phyloP scores from a whole-genome alignment of 1,140 invertebrate species.

The Lordiphosa stackelbergi region DNA sequence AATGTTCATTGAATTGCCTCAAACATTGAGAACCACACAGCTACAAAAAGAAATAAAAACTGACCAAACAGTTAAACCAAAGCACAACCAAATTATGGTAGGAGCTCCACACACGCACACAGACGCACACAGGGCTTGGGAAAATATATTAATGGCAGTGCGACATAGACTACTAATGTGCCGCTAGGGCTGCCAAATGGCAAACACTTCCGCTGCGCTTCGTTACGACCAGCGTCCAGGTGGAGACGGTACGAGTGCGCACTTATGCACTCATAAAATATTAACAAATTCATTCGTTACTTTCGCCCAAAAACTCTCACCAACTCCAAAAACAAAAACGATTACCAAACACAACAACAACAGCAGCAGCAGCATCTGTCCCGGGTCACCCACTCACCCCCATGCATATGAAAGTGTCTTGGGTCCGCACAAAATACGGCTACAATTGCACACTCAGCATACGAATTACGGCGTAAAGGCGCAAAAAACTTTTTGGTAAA shows the following conservation, averaged over 20 bases:
- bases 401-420: conserved; percentile 71
- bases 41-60: conserved; percentile 21
- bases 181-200: conserved; percentile 70
- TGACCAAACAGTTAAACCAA: conserved; percentile 37
- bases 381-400: conserved; percentile 22
- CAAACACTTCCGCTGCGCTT: conserved; percentile 53
- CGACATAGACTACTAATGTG: conserved; percentile 70
- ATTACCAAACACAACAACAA: conserved; percentile 40
- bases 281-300: conserved; percentile 76
- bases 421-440: conserved; percentile 61
- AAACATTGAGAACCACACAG: conserved; percentile 36
- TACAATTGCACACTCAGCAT: conserved; percentile 75
- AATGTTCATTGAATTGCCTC: conserved; percentile 51
- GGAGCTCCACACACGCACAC: conserved; percentile 5
- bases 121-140: conserved; percentile 28
- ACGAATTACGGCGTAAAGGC: conserved; percentile 74
- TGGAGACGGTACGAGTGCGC: conserved; percentile 54
- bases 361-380: conserved; percentile 48
- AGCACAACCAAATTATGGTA: conserved; percentile 62
- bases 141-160: conserved; percentile 70
- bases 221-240: conserved; percentile 9
- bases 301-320: conserved; percentile 66
- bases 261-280: conserved; percentile 75
- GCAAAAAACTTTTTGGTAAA: conserved; percentile 47
- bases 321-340: conserved; percentile 58